Percentiles rank a stretch among this genome's conserved stretches.
Conservation (phyloP, 2,797 vertebrate species). For the Phoeniculus purpureus region DNA sequence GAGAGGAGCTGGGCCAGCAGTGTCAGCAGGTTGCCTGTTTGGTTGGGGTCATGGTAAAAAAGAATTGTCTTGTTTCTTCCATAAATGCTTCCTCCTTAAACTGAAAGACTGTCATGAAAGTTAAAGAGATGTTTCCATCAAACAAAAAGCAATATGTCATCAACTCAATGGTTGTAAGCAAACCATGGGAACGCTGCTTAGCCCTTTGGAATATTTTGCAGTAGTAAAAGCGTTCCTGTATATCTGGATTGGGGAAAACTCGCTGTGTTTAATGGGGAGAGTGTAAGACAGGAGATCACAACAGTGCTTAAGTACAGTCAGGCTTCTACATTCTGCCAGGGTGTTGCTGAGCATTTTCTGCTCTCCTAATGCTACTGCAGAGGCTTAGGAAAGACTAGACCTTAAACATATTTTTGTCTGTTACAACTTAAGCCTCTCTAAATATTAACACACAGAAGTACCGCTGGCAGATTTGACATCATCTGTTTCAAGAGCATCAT, state of each 20-base stretch:
- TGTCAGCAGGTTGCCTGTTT: not conserved
- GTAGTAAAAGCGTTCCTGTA: not conserved
- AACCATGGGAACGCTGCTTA: not conserved
- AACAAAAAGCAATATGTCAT: not conserved
- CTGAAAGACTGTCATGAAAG: not conserved
- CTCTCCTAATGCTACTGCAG: not conserved
- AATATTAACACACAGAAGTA: not conserved
- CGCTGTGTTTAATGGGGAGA: not conserved
- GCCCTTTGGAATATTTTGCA: not conserved
- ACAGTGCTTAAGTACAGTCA: fast-evolving
- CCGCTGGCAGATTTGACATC: not conserved
- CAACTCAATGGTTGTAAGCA: not conserved
- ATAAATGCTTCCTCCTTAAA: not conserved
- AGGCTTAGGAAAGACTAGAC: not conserved
- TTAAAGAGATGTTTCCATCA: not conserved
- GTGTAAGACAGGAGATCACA: fast-evolving
- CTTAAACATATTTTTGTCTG: not conserved
- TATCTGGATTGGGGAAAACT: not conserved
- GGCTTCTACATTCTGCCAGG: not conserved
- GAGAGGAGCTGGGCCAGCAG: not conserved
- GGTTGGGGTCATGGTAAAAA: not conserved
- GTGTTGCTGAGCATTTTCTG: not conserved
- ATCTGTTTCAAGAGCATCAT: not conserved
- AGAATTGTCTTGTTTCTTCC: not conserved
- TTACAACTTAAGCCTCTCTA: not conserved